Base-by-base conservation (phyloP, 2,113 vertebrate species). In the Heterochromis multidens region DNA sequence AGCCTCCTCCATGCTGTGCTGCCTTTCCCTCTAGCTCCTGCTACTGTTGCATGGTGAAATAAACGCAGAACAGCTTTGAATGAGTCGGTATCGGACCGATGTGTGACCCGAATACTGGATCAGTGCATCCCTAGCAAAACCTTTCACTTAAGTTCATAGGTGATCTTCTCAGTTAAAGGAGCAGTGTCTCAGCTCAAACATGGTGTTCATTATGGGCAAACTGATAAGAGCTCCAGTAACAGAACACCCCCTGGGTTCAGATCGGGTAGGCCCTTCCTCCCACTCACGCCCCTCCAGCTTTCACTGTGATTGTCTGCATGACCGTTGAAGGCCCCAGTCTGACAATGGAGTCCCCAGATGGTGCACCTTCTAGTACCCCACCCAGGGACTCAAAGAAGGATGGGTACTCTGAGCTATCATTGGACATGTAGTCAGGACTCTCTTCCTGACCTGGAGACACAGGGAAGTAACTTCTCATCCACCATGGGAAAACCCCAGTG, bases 361-460 rank as follows among this genome's bases (percentile, higher is more conserved):
- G 43, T 14, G n/a, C 37, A 43, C n/a, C 62, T n/a, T 67, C 62
- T 4, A 43, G 35, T 37, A 10, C 63, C 43, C 2, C 37, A 43
- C 65, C 23, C 23, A 19, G 6, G 1, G 23, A 70, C 23, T 23
- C 27, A 1, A 0, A 40, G 27, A 70, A 46, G 63, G 14, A 13
- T 46, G 4, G 5, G 14, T 27, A 11, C 23, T 1, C 40, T 49
- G 40, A 70, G 65, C 65, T 46, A 14, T 46, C 65, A 27, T 29
- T 70, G 40, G 7, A 23, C 23, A 11, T 40, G 17, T 70, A 12
- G 14, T 70, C 23, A 19, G 14, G 27, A 49, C 23, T 0, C 27
- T 11, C 27, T 70, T 46, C 46, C 16, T 0, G 0, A 40, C 13
- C 1, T 65, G 62, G 6, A 40, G n/a, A 25, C 1, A n/a, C 62